phyloP scores from a whole-genome alignment of 1,140 invertebrate genomes.

The Amyelois transitella region DNA sequence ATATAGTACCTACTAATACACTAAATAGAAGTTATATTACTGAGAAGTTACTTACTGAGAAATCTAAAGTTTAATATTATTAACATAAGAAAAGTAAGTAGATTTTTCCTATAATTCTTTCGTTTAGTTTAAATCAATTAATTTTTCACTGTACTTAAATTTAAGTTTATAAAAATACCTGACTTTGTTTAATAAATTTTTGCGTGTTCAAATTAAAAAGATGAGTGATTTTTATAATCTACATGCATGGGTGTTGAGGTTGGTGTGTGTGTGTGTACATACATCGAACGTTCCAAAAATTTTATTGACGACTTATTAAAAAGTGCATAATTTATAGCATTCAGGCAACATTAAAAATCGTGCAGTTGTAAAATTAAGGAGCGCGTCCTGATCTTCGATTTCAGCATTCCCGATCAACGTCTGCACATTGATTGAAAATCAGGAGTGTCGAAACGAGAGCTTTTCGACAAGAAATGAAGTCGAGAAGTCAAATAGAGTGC shows the following conservation, averaged over 20 bases:
- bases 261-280: slow-evolving; percentile 37
- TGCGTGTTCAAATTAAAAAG: neutral
- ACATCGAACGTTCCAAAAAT: slow-evolving; percentile 27
- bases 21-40: slow-evolving; percentile 3
- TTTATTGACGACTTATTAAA: slow-evolving; percentile 14
- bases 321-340: slow-evolving; percentile 51
- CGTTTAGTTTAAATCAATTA: no score
- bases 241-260: slow-evolving; percentile 26
- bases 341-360: slow-evolving; percentile 56
- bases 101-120: neutral
- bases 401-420: slow-evolving; percentile 1
- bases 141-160: neutral
- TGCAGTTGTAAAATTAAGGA: slow-evolving; percentile 29
- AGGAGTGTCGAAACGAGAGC: slow-evolving; percentile 2
- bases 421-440: slow-evolving; percentile 7
- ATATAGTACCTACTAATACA: neutral
- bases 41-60: neutral
- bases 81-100: neutral
- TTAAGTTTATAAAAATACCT: neutral
- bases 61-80: neutral
- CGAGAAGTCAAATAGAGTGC: slow-evolving; percentile 35
- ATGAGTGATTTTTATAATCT: slow-evolving; percentile 16
- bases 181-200: neutral
- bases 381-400: slow-evolving; percentile 5
- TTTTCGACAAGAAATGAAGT: slow-evolving; percentile 13